Conservation (phyloP, 2,797 vertebrate species). For the Chelon labrosus region DNA sequence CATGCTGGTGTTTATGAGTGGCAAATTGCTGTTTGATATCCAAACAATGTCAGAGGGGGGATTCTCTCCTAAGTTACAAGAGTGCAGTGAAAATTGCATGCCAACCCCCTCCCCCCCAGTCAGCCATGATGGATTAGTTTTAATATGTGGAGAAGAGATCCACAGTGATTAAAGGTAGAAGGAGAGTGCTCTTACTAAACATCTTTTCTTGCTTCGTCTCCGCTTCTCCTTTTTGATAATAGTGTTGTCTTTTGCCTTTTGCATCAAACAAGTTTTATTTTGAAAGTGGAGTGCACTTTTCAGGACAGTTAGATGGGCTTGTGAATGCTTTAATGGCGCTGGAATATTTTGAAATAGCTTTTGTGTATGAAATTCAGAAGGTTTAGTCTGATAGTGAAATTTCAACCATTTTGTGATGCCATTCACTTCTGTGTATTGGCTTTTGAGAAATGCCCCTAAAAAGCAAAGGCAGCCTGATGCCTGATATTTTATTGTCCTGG, state of each 20-base stretch:
- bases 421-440: neutral
- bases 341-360: constrained; percentile 15
- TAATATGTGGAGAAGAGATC: constrained; percentile 81
- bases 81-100: constrained; percentile 57
- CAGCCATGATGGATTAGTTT: constrained; percentile 85
- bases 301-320: constrained; percentile 4
- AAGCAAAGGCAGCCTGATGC: neutral
- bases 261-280: constrained; percentile 29
- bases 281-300: constrained; percentile 24
- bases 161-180: constrained; percentile 72
- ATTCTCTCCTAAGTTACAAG: constrained; percentile 52
- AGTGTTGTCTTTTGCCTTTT: constrained; percentile 19
- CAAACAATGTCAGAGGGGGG: constrained; percentile 70
- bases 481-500: neutral
- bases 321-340: constrained; percentile 17
- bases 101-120: constrained; percentile 35
- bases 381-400: neutral
- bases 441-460: neutral
- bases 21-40: constrained; percentile 81
- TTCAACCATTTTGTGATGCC: neutral
- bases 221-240: constrained; percentile 23
- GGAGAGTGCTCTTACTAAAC: constrained; percentile 56
- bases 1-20: constrained; percentile 76
- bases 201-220: constrained; percentile 43
- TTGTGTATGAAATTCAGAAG: constrained; percentile 5